Evolutionary conservation across 2,113 vertebrate genomes (phyloP), one percentile per base, ranked within the genome.

Genomic region (Todiramphus chloris): DNA sequence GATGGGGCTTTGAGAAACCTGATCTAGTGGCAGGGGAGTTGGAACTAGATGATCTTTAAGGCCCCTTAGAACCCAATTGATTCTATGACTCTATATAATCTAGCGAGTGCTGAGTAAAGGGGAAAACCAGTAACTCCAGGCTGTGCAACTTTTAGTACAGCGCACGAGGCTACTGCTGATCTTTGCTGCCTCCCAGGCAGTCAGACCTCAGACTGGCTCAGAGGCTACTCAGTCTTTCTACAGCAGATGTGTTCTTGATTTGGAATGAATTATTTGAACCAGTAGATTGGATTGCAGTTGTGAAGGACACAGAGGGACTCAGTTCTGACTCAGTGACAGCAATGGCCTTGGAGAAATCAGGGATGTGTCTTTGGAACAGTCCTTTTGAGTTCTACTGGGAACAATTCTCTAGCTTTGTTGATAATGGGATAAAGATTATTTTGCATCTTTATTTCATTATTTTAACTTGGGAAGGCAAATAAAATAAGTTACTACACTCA

Each of bases 111-210:
- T 60, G 27, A 68, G 5, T 67, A 27, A 46, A 68, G 19, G 18
- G 27, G 5, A 44, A 72, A 33, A 51, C 1, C 21, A 17, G 0
- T 19, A 46, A 41, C 9, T 60, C 9, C 31, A 63, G 48, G n/a
- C 14, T 62, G 35, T 0, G 4, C 12, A 28, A 23, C 30, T 62
- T 35, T 9, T 5, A 11, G 30, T 44, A 39, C 23, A 53, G 44
- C 10, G 9, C 0, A 1, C n/a, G 21, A 68, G 30, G 25, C 14
- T 56, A 1, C 23, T n/a, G 19, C 21, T 18, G 6, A 24, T 55
- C 37, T 86, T 74, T 74, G 44, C 68, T 74, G 7, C 46, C n/a
- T 59, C 30, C 17, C 7, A 17, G 60, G 53, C 20, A 21, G 16
- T 86, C 33, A 21, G 67, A 7, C 53, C 33, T 33, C 23, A 73